Conservation (phyloP, 2,797 vertebrate species). For the Falco naumanni region DNA sequence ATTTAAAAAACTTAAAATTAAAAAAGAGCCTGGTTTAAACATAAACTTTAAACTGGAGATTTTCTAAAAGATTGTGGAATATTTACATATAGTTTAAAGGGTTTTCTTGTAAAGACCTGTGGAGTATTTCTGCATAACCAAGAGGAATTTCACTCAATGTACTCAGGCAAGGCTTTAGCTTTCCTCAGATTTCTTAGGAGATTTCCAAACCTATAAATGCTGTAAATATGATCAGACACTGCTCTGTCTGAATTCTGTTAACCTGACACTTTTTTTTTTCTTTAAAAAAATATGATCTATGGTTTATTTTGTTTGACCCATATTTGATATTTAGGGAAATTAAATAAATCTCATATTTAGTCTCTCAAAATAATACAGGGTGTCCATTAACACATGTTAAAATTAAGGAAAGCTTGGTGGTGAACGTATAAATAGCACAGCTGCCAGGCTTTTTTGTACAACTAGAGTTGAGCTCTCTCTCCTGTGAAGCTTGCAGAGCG, state of each 20-base stretch:
- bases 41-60: slow-evolving; percentile 69
- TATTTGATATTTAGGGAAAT: slow-evolving; percentile 67
- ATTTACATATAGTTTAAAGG: slow-evolving; percentile 65
- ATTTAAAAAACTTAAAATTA: slow-evolving; percentile 51
- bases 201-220: slow-evolving; percentile 68
- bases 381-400: slow-evolving; percentile 24
- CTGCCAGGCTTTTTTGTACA: neutral
- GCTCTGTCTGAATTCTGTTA: slow-evolving; percentile 46
- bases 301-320: slow-evolving; percentile 49
- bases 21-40: slow-evolving; percentile 65
- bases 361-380: slow-evolving; percentile 8
- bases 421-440: slow-evolving; percentile 37
- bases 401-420: slow-evolving; percentile 38
- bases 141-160: slow-evolving; percentile 67
- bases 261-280: neutral
- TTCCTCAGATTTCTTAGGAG: slow-evolving; percentile 73
- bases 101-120: slow-evolving; percentile 56
- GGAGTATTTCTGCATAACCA: slow-evolving; percentile 70
- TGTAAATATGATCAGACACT: slow-evolving; percentile 68
- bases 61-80: slow-evolving; percentile 66
- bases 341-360: slow-evolving; percentile 38
- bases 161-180: slow-evolving; percentile 55
- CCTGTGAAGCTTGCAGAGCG: neutral
- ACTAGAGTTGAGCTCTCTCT: neutral
- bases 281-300: neutral